Evolutionary conservation across 2,113 vertebrate species (phyloP), one percentile per base, ranked within the genome.

Genomic region (Psettodes erumei): DNA sequence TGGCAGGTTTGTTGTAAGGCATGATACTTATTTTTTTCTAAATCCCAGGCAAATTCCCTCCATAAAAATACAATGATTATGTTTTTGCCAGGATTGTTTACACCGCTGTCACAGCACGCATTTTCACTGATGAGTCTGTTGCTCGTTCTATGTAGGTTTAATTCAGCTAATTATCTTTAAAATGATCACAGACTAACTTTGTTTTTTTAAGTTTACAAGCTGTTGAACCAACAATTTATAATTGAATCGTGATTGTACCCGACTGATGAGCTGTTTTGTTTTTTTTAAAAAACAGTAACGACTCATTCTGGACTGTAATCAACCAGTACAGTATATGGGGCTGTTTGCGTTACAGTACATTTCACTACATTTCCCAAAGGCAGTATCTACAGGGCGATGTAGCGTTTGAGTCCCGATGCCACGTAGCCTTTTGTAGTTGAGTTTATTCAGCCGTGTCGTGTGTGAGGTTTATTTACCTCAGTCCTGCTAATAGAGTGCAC

Each of bases 381-480:
- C 77, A n/a, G 82, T 27, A 76, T 89, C 78, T 69, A 51, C 69
- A 56, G 50, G 84, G 71, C 42, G 71, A 75, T 64, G 80, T 69
- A 43, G 67, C 78, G 84, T 74, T 86, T 77, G 72, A 65, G 65
- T 43, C 72, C 64, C 62, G 85, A 85, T 43, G 75, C 75, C 50
- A 38, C 70, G 65, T 76, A 51, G 82, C 75, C 84, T 81, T 77
- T 79, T 79, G 83, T 75, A 55, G 86, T 68, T 60, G 86, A 77
- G 88, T 91, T 82, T 87, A 90, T 90, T 89, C 90, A 92, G 84
- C 87, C 82, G 75, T 92, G 86, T 88, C 82, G 86, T 87, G 86
- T 87, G 81, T 74, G 86, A 86, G 89, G 90, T 91, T 92, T 91
- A 91, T 91, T 92, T 91, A 91, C 89, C 85, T 90, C 88, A 75